Percentiles rank a stretch among this genome's conserved stretches.
phyloP scores from a whole-genome alignment of 2,797 vertebrate species.

The Arrhamphus sclerolepis region DNA sequence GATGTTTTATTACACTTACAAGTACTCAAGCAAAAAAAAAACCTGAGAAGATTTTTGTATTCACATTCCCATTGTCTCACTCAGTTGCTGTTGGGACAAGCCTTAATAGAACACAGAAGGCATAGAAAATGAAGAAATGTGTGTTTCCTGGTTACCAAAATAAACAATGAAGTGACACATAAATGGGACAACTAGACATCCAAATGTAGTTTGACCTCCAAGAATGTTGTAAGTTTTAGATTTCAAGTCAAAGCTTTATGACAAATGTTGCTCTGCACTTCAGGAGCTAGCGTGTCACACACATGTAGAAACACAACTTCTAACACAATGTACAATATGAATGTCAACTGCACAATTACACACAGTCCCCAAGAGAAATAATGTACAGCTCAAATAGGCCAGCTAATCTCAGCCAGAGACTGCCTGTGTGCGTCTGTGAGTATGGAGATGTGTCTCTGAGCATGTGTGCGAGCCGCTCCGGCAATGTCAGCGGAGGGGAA shows the following conservation, averaged over 20 bases:
- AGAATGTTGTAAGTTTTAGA: slow-evolving; percentile 61
- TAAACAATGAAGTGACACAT: slow-evolving; percentile 19
- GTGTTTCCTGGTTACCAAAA: slow-evolving; percentile 4
- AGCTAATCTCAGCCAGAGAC: slow-evolving; percentile 70
- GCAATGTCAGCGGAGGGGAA: slow-evolving; percentile 65
- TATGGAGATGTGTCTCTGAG: slow-evolving; percentile 22
- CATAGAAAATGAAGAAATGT: neutral
- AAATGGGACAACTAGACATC: slow-evolving; percentile 13
- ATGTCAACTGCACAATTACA: slow-evolving; percentile 49
- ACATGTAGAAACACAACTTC: slow-evolving; percentile 17
- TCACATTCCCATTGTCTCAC: neutral
- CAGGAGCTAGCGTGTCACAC: slow-evolving; percentile 43
- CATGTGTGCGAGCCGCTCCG: slow-evolving; percentile 42
- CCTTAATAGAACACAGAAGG: too few relatives aligned
- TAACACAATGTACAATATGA: slow-evolving; percentile 32
- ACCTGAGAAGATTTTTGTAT: slow-evolving; percentile 1
- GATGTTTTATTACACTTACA: neutral
- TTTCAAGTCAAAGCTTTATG: slow-evolving; percentile 65
- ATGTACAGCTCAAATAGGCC: slow-evolving; percentile 70
- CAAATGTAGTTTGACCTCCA: slow-evolving; percentile 45
- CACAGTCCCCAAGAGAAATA: slow-evolving; percentile 67
- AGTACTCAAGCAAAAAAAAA: neutral
- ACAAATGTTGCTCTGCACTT: slow-evolving; percentile 69
- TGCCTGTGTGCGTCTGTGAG: slow-evolving; percentile 26
- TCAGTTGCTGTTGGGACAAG: too few relatives aligned